Base-by-base conservation (phyloP, 2,797 vertebrate species). In the Xenopus petersii region DNA sequence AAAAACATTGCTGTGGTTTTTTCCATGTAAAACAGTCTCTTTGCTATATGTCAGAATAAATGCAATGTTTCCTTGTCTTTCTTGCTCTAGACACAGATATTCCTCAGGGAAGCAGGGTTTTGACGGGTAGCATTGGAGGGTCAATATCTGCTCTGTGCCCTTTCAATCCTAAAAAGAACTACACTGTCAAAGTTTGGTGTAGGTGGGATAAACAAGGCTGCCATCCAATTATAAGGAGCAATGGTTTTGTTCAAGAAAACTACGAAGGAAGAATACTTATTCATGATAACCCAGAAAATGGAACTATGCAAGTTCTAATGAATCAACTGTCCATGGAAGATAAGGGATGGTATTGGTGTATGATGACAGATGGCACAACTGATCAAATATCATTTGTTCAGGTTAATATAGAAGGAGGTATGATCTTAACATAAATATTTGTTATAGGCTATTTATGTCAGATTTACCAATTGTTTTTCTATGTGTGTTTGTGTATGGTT, bases 321-420 rank as follows among this genome's bases (percentile, higher is more conserved):
- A 91, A 84, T 81, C 82, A 86, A 81, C 86, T 92, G 71, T 42
- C 11, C 3, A 0, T 42, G 0, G 0, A 1, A 0, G 90, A 93
- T 21, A 0, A 70, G 0, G 91, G 86, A 30, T 86, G 82, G 12
- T 93, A 91, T 66, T 93, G 91, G 91, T 92, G 90, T 70, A 80
- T 86, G 63, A 80, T 86, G 0, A 63, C 64, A 6, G 0, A 67
- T 0, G 81, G 86, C 0, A 54, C 61, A 2, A 33, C 10, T 17
- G 83, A 75, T 56, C 87, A 81, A 81, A 86, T 79, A 0, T 79
- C 84, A 0, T 64, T 80, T 0, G 36, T 81, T 0, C 79, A 92
- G 63, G 77, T 93, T 70, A 84, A 80, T 21, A 30, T 92, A 2
- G 0, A 81, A 0, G 74, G 87, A 0, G 92, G 91, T 93, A 85